Evolutionary conservation across 2,888 invertebrate genomes (phyloP).

Genomic region (Balanococcus diminutus): DNA sequence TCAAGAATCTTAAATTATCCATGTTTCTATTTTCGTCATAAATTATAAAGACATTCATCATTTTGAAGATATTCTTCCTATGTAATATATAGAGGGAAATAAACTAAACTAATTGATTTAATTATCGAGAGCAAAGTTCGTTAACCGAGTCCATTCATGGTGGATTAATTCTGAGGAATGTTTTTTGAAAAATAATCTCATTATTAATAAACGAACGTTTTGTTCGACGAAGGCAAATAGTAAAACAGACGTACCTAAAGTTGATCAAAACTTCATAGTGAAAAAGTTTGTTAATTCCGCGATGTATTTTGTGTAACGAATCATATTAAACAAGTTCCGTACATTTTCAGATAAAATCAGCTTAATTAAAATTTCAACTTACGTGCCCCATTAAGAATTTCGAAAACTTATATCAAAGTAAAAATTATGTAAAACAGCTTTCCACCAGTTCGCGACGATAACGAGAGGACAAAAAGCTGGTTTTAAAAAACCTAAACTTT

Average conservation of each 20-base stretch:
- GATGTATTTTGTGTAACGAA: conserved; percentile 20
- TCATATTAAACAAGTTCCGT: conserved; percentile 3
- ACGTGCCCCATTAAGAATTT: background rate
- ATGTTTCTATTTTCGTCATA: background rate
- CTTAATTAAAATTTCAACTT: conserved; percentile 41
- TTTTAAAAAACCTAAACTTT: background rate
- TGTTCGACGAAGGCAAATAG: conserved; percentile 20
- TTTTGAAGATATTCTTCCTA: background rate
- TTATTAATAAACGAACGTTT: conserved; percentile 36
- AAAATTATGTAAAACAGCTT: conserved; percentile 33
- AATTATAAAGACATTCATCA: background rate
- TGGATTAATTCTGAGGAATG: background rate
- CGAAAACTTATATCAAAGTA: conserved; percentile 32
- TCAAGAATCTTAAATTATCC: background rate
- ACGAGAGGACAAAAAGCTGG: background rate
- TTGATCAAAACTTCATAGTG: conserved; percentile 19
- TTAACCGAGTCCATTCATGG: conserved; percentile 20
- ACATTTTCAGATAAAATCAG: conserved; percentile 38
- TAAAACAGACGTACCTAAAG: background rate
- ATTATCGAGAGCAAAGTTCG: conserved; percentile 1
- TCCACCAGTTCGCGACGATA: conserved; percentile 9
- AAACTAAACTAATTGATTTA: background rate
- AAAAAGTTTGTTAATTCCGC: conserved; percentile 28
- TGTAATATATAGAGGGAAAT: background rate
- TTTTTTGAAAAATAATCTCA: conserved; percentile 29